A percentile compares a stretch with the other conserved stretches of the same genome.
Conservation (phyloP, 2,113 vertebrate species). For the Lipotes vexillifer region DNA sequence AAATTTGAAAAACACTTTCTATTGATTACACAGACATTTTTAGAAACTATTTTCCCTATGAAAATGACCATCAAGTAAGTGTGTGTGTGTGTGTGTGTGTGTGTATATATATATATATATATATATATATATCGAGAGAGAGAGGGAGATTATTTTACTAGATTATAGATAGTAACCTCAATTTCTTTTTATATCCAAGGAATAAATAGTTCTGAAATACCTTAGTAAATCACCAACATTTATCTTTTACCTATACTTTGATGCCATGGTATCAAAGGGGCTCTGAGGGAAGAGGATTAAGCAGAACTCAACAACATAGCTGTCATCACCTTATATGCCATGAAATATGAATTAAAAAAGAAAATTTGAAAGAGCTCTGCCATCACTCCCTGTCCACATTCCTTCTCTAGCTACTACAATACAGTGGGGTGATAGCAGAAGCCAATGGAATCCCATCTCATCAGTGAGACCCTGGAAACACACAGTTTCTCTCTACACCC, state of each 20-base stretch:
- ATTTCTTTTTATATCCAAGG: neutral
- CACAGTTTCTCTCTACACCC: neutral
- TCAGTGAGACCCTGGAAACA: neutral
- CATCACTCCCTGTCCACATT: neutral
- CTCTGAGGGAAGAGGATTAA: neutral
- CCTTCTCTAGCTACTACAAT: neutral
- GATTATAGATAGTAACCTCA: neutral
- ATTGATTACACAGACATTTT: neutral
- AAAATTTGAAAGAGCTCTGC: neutral
- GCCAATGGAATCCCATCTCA: neutral
- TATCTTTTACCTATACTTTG: neutral
- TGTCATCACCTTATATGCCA: neutral
- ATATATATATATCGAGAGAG: too few relatives aligned
- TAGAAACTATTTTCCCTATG: neutral
- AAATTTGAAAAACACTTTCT: neutral
- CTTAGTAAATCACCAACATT: neutral
- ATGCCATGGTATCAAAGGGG: neutral
- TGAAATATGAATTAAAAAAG: neutral
- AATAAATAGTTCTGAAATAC: neutral
- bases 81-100: neutral
- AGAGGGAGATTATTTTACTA: neutral
- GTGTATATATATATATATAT: too few relatives aligned
- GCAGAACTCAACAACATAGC: neutral
- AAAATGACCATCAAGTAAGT: neutral
- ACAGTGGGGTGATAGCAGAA: neutral